A percentile compares a stretch with the other conserved stretches of the same genome.
Evolutionary conservation across 2,888 invertebrate species (phyloP).

Genomic region (Parelbella ahira): DNA sequence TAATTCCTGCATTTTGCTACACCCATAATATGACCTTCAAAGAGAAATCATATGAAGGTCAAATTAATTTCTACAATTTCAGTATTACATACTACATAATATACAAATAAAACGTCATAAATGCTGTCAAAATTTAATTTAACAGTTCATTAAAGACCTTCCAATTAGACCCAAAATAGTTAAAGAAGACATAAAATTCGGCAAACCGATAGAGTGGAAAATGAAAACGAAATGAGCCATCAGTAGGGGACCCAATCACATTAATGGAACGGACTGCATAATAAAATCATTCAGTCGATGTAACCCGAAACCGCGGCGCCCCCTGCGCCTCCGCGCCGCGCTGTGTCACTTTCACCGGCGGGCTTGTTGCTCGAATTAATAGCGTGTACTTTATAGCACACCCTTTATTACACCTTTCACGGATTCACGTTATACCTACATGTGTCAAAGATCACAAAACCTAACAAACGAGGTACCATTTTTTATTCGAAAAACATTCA

Average conservation of each 20-base stretch:
- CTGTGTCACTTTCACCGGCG: constrained; percentile 13
- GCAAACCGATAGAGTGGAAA: constrained; percentile 28
- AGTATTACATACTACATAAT: too few relatives aligned
- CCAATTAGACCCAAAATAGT: constrained; percentile 10
- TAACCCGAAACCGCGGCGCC: constrained; percentile 28
- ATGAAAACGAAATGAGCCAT: constrained; percentile 36
- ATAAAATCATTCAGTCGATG: constrained; percentile 35
- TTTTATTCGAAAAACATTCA: too few relatives aligned
- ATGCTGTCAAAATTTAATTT: too few relatives aligned
- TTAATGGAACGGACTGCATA: constrained; percentile 35
- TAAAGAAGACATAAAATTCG: constrained; percentile 20
- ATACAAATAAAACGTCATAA: too few relatives aligned
- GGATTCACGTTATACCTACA: too few relatives aligned
- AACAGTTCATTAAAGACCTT: constrained; percentile 2
- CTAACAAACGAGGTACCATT: too few relatives aligned
- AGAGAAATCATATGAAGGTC: too few relatives aligned
- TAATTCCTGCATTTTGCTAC: too few relatives aligned
- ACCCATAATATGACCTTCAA: too few relatives aligned
- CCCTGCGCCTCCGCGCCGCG: constrained; percentile 16
- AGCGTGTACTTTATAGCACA: constrained; percentile 3
- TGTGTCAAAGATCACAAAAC: too few relatives aligned
- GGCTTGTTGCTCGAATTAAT: constrained; percentile 7
- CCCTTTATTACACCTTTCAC: too few relatives aligned
- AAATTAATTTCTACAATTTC: too few relatives aligned
- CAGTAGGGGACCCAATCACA: constrained; percentile 30